Conservation (phyloP, 2,888 invertebrate genomes). For the Apeira syringaria region DNA sequence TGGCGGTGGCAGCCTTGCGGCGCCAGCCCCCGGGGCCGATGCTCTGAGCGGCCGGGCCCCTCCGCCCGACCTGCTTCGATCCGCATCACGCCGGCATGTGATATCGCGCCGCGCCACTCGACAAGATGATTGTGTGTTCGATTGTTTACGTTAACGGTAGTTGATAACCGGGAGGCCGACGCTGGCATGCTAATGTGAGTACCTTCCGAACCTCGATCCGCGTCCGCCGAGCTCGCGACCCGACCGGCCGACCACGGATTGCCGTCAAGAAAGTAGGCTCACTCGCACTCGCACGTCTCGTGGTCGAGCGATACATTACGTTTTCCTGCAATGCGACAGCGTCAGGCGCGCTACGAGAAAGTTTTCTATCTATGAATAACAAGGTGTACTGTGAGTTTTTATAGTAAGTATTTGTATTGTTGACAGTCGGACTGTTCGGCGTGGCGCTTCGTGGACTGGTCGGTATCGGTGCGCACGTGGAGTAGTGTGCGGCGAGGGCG, state of each 20-base stretch:
- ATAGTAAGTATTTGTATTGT: slow-evolving; percentile 47
- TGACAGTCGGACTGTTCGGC: slow-evolving; percentile 76
- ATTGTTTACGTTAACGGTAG: slow-evolving; percentile 78
- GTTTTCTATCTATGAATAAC: slow-evolving; percentile 26
- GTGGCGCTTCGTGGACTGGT: slow-evolving; percentile 70
- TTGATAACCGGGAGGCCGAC: slow-evolving; percentile 75
- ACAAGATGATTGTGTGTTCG: slow-evolving; percentile 71
- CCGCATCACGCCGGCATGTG: slow-evolving; percentile 65
- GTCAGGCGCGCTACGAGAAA: slow-evolving; percentile 39
- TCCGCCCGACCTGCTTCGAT: slow-evolving; percentile 61
- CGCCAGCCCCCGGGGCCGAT: slow-evolving; percentile 71
- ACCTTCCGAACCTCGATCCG: slow-evolving; percentile 38
- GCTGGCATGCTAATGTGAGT: slow-evolving; percentile 83
- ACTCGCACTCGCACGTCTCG: slow-evolving; percentile 23
- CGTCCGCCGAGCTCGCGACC: slow-evolving; percentile 1
- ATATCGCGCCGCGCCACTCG: slow-evolving; percentile 56
- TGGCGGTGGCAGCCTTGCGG: slow-evolving; percentile 63
- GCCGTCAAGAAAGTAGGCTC: slow-evolving; percentile 5
- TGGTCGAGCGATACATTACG: slow-evolving; percentile 28
- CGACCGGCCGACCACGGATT: slow-evolving; percentile 6
- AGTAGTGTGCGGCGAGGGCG: slow-evolving; percentile 48
- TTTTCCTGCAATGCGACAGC: slow-evolving; percentile 77
- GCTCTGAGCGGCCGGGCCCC: slow-evolving; percentile 63
- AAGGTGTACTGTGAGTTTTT: slow-evolving; percentile 16
- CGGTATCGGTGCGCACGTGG: slow-evolving; percentile 39